Conservation (phyloP, 2,797 vertebrate species). For the Muraenolepis orangiensis region DNA sequence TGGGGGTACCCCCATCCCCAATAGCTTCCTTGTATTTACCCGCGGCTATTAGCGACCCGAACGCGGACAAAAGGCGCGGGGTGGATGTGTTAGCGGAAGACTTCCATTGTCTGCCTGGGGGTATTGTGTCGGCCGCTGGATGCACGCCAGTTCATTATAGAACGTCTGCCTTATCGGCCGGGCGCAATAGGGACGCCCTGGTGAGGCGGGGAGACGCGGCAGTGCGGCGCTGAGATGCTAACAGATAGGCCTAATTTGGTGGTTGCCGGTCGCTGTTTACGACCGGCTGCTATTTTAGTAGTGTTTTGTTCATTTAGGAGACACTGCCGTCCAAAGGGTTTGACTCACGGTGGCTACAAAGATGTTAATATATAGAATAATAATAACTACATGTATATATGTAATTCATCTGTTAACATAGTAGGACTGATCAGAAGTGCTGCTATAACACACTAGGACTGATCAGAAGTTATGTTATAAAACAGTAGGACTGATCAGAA, state of each 20-base stretch:
- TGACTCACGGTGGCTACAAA: too few species aligned
- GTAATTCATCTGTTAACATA: too few species aligned
- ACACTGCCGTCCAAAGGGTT: too few species aligned
- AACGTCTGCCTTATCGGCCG: conserved; percentile 29
- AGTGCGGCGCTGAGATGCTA: conserved; percentile 38
- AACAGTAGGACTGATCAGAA: too few species aligned
- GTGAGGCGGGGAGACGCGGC: conserved; percentile 23
- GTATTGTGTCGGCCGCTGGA: conserved; percentile 32
- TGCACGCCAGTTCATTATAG: conserved; percentile 61
- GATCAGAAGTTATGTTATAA: too few species aligned
- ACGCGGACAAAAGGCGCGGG: conserved; percentile 26
- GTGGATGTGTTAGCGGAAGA: conserved; percentile 46
- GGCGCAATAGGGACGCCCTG: conserved; percentile 48
- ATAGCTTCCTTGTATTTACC: conserved; percentile 55
- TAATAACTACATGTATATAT: too few species aligned
- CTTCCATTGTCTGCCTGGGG: conserved; percentile 29
- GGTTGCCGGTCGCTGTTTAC: background rate
- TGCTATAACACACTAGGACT: too few species aligned
- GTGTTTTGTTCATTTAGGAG: background rate
- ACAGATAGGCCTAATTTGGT: conserved; percentile 26
- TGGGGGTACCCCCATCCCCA: conserved; percentile 44
- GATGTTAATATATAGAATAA: too few species aligned
- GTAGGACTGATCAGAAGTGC: too few species aligned
- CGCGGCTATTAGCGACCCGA: conserved; percentile 40
- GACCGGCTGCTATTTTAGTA: background rate